Base-by-base conservation (phyloP, 2,888 invertebrate genomes). In the Lasioglossum lativentre region DNA sequence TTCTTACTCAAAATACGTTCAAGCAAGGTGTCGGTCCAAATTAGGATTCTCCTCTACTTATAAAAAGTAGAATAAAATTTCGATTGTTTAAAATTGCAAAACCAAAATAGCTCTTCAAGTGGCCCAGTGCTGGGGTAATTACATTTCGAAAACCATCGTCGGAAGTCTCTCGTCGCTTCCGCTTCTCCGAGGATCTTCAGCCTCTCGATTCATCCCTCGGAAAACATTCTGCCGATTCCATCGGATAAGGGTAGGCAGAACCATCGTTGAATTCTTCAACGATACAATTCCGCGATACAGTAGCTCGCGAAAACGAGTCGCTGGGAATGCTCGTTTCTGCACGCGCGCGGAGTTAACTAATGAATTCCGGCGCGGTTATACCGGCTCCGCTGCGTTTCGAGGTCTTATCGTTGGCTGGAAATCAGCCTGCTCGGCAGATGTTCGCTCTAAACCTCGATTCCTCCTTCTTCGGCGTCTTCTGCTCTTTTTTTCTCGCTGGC, bases 391-490 rank as follows among this genome's bases (percentile, higher is more conserved):
- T 74, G 87, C 88, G 84, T 89, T 88, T 89, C 89, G 88, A 83
- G 87, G 90, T 90, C 91, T 92, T 92, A 92, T 92, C 92, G 90
- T 86, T 86, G 88, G 90, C 80, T 90, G 90, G 88, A 91, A 88
- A 92, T 92, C 92, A 90, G 91, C 90, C 90, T 90, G 89, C 87
- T 89, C 85, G 91, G 91, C 92, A 92, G 92, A 92, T 92, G 92
- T 90, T 92, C 88, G 86, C 88, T 56, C 83, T 82, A 90, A 92
- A 91, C 88, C 90, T 89, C 90, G 83, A 80, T 72, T 80, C 71
- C 66, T 74, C 80, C 72, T 72, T 76, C 70, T 78, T 47, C 75
- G 74, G 76, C 66, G 72, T 75, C 68, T 75, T 68, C 77, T 56
- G 71, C 75, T 78, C 52, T 77, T n/a, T n/a, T 75, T 56, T 27